Conservation (phyloP, 2,888 invertebrate genomes). For the Eumacrocentrus americanus region DNA sequence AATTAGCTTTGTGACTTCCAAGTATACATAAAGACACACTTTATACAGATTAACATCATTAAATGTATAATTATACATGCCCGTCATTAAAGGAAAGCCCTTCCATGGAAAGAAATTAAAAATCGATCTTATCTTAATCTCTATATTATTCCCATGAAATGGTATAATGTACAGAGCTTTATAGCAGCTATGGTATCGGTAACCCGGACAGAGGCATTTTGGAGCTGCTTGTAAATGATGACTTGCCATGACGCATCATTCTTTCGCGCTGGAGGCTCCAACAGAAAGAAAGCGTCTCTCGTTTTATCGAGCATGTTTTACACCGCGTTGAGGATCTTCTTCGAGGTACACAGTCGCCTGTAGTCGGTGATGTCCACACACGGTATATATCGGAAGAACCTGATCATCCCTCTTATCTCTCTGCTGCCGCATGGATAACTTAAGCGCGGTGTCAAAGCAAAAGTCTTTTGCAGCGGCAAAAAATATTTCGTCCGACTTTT, state of each 20-base stretch:
- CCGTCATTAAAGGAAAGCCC: too few relatives aligned
- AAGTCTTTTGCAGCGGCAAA: slow-evolving; percentile 22
- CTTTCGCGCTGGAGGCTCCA: slow-evolving; percentile 43
- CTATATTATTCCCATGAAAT: background rate
- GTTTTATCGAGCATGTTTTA: slow-evolving; percentile 55
- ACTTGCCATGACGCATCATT: slow-evolving; percentile 54
- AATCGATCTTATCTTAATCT: background rate
- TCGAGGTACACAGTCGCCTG: slow-evolving; percentile 49
- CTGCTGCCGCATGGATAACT: slow-evolving; percentile 45
- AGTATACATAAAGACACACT: too few relatives aligned
- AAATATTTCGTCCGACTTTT: background rate
- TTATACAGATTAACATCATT: too few relatives aligned
- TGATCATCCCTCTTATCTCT: too few relatives aligned
- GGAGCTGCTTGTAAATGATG: slow-evolving; percentile 49
- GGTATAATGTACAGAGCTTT: background rate
- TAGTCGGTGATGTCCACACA: slow-evolving; percentile 26
- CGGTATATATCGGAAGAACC: slow-evolving; percentile 42
- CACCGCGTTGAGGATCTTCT: slow-evolving; percentile 51
- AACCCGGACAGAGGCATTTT: slow-evolving; percentile 10
- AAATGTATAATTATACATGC: too few relatives aligned
- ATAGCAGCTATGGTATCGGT: background rate
- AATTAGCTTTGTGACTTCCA: too few relatives aligned
- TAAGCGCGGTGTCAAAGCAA: slow-evolving; percentile 51
- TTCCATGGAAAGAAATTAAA: too few relatives aligned
- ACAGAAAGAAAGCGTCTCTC: slow-evolving; percentile 31